Evolutionary conservation across 1,140 invertebrate genomes (phyloP), one percentile per base, ranked within the genome.

Genomic region (Drosophila yakuba): DNA sequence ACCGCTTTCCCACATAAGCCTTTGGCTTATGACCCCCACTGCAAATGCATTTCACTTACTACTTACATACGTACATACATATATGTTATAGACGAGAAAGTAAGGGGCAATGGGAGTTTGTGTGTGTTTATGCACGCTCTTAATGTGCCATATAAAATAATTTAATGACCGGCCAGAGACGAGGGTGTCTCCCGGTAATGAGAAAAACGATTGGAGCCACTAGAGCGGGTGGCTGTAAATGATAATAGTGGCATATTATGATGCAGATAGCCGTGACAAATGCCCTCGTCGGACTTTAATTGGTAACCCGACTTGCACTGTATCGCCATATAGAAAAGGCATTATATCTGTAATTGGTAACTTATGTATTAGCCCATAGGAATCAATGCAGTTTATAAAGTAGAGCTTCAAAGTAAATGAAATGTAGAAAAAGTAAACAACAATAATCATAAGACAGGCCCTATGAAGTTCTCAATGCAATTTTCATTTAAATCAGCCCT

Each of bases 61-160:
- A 54, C 57, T 41, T 54, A 43, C 38, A 55, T 59, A 36, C 11
- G 3, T 25, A 25, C 25, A 25, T 25, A 4, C 25, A 4, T 15
- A 23, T 58, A 52, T 52, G 43, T 43, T 55, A 54, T 43, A 25
- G 38, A 20, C 43, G 25, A 15, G 28, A 43, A 10, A 14, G 17
- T 25, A 2, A 23, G 41, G 25, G 50, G 17, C 15, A 15, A n/a
- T 50, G n/a, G 14, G 14, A 5, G 55, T 72, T 32, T 41, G 57
- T 61, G 57, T 61, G 54, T 64, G 41, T 43, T 50, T 47, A 55
- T 78, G 63, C 60, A 76, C 72, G 71, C 80, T 76, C 83, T 86
- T 86, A 79, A 86, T 88, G 79, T 79, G 79, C 84, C 79, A 83
- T 86, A 88, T 89, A 88, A 88, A 88, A 89, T 88, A 89, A 88